Base-by-base conservation (phyloP, 2,888 invertebrate genomes). In the Drosophila setosimentum region DNA sequence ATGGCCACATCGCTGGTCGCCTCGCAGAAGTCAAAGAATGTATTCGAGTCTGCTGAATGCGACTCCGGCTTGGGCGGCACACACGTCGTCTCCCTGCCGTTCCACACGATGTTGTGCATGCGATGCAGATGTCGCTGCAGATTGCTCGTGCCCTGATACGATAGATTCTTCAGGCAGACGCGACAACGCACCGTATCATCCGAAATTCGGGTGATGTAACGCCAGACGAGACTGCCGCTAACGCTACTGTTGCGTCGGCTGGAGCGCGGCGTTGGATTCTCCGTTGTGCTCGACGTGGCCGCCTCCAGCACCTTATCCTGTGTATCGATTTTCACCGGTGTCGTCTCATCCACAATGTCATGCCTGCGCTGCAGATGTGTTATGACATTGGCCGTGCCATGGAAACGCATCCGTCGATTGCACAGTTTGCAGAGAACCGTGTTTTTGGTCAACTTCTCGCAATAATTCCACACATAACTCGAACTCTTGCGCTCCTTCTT, bases 381-480 rank as follows among this genome's bases (percentile, higher is more conserved):
- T 16, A 91, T 91, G 2, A 91, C 89, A 61, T 91, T 91, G 18
- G 91, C 91, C 1, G 91, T 91, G 29, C 91, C 91, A 71, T 91
- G 91, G 51, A 90, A 91, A 4, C 83, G 87, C 91, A 91, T 91
- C 0, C 76, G 62, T 64, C 89, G 80, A 13, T 76, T 79, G 55
- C 91, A 91, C 4, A 91, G 68, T 37, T 76, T 84, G 48, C 91
- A 91, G 5, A 83, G 83, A 18, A 91, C 90, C 7, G 76, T 80
- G 42, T 86, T 86, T 18, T 80, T 78, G 0, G 89, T 83, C n/a
- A 90, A 57, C 49, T 90, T 91, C 32, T 88, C 81, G 10, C 90
- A 90, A 68, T 89, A 90, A 32, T 82, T 88, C 91, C 91, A 91
- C 21, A 91, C 91, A 62, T 91, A 91, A 33, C 91, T 91, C 5